Evolutionary conservation across 2,113 vertebrate species (phyloP).

Genomic region (Silurus glanis): DNA sequence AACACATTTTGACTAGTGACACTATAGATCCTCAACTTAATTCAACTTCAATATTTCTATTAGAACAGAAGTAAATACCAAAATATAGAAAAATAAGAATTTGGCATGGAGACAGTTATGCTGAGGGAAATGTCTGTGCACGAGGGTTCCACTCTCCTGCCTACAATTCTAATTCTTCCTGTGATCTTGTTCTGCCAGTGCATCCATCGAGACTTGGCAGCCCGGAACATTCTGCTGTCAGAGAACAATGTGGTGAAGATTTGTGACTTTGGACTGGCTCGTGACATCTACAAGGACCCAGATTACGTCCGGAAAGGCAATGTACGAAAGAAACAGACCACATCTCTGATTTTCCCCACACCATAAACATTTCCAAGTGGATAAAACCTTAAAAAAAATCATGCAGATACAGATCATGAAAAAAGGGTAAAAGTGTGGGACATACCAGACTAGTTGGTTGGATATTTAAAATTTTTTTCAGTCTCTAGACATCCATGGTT

Average conservation of each 20-base stretch:
- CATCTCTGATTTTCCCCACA: not conserved
- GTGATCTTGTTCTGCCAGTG: constrained; percentile 69
- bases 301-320: constrained; percentile 99
- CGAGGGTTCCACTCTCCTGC: not conserved
- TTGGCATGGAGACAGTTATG: not conserved
- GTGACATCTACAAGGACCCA: constrained; percentile 98
- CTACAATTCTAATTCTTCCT: not conserved
- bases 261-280: constrained; percentile 95
- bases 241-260: constrained; percentile 98
- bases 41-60: not conserved
- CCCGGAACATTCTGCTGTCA: constrained; percentile 96
- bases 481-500: not conserved
- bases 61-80: not conserved
- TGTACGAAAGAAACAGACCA: constrained; percentile 70
- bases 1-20: not conserved
- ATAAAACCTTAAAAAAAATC: not conserved
- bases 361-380: not conserved
- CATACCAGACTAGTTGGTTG: too few relatives aligned
- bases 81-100: not conserved
- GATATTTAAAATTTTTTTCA: too few relatives aligned
- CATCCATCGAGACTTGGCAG: constrained; percentile 94
- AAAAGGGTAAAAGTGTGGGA: not conserved
- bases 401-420: not conserved
- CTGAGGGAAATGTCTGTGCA: not conserved
- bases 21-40: not conserved